Conservation (phyloP, 2,888 invertebrate genomes). For the Archips crataeganus region DNA sequence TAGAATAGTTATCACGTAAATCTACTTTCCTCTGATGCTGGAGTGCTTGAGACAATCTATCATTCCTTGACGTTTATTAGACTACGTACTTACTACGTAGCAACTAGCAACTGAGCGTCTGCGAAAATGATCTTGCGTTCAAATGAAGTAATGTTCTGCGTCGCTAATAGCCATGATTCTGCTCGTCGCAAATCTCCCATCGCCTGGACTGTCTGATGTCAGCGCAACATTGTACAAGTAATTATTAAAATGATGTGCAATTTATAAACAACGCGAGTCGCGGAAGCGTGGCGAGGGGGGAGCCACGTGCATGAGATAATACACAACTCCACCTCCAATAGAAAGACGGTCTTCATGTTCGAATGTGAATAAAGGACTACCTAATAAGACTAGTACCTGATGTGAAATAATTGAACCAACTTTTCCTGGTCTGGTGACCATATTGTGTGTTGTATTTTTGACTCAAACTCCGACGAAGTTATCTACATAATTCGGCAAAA, state of each 20-base stretch:
- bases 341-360: background rate
- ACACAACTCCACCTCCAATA: background rate
- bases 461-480: background rate
- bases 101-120: background rate
- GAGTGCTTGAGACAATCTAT: background rate
- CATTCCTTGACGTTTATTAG: background rate
- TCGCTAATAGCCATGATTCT: no score
- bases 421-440: background rate
- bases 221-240: background rate
- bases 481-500: background rate
- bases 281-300: background rate
- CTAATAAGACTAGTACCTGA: no score
- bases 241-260: background rate
- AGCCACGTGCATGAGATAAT: background rate
- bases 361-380: background rate
- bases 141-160: no score
- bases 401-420: background rate
- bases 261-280: slow-evolving; percentile 4
- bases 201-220: background rate
- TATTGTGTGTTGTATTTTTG: background rate
- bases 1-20: background rate
- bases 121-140: background rate
- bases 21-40: background rate
- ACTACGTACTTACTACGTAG: no score
- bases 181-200: background rate